phyloP scores from a whole-genome alignment of 2,888 invertebrate genomes.

The Clunio marinus region DNA sequence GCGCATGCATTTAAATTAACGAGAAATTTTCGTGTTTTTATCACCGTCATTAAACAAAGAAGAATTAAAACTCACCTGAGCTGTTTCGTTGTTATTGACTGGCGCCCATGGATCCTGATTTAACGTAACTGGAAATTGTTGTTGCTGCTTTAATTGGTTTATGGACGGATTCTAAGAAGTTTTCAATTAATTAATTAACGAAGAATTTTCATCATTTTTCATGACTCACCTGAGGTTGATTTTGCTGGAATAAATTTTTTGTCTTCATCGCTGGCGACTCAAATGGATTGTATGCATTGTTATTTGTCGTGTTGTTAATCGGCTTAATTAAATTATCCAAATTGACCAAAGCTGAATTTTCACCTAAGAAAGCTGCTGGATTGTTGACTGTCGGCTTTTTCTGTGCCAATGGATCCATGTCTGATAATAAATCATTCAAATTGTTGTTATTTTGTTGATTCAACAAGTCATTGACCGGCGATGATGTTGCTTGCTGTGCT shows the following conservation, averaged over 20 bases:
- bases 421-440: constrained; percentile 45
- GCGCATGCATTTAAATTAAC: too few relatives aligned
- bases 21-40: neutral
- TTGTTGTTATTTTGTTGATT: constrained; percentile 47
- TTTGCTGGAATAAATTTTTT: constrained; percentile 58
- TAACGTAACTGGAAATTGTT: constrained; percentile 50
- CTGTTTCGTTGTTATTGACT: constrained; percentile 45
- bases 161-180: constrained; percentile 51
- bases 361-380: constrained; percentile 94
- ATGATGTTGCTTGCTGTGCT: constrained; percentile 45
- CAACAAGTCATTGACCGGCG: constrained; percentile 43
- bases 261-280: constrained; percentile 42
- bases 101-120: constrained; percentile 52
- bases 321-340: constrained; percentile 89
- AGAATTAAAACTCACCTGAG: constrained; percentile 48
- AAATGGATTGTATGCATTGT: constrained; percentile 51
- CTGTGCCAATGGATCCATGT: constrained; percentile 50
- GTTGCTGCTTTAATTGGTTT: constrained; percentile 52
- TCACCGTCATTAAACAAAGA: neutral
- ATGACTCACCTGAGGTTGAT: constrained; percentile 49
- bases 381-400: constrained; percentile 50
- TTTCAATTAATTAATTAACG: neutral
- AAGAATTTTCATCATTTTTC: neutral
- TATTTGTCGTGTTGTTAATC: constrained; percentile 49
- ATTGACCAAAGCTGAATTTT: constrained; percentile 94